Evolutionary conservation across 2,113 vertebrate genomes (phyloP).

Genomic region (Pterophyllum scalare): DNA sequence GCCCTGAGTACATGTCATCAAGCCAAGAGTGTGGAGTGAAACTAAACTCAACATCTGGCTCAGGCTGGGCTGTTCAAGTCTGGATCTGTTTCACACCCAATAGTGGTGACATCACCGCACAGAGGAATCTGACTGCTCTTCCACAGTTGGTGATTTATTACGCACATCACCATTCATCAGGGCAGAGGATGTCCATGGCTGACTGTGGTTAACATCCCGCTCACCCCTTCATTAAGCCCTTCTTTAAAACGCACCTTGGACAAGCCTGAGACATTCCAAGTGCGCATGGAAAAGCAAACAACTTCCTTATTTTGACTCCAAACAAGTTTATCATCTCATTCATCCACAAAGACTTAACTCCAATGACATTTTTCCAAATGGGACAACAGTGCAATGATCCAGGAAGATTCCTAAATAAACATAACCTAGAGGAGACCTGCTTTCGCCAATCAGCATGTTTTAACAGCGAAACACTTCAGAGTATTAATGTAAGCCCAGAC

Average conservation of each 20-base stretch:
- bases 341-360: constrained; percentile 12
- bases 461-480: not conserved
- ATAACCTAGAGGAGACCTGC: not conserved
- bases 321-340: constrained; percentile 35
- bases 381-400: constrained; percentile 13
- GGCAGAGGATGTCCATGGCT: constrained; percentile 36
- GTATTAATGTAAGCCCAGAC: not conserved
- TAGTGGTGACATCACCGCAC: constrained; percentile 77
- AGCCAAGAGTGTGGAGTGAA: constrained; percentile 33
- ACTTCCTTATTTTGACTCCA: constrained; percentile 14
- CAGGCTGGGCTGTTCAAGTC: constrained; percentile 75
- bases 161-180: constrained; percentile 69
- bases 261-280: not conserved
- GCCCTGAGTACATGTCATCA: constrained; percentile 23
- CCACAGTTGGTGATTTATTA: constrained; percentile 75
- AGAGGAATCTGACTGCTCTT: constrained; percentile 76
- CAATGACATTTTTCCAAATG: not conserved
- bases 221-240: constrained; percentile 69
- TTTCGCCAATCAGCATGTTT: not conserved
- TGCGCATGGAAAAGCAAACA: constrained; percentile 34
- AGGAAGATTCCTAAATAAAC: constrained; percentile 15
- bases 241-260: constrained; percentile 49
- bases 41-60: constrained; percentile 80
- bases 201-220: constrained; percentile 55
- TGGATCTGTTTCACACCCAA: constrained; percentile 80